Conservation (phyloP, 53 echinoderm and acorn worm species). For the Luidia sarsii region DNA sequence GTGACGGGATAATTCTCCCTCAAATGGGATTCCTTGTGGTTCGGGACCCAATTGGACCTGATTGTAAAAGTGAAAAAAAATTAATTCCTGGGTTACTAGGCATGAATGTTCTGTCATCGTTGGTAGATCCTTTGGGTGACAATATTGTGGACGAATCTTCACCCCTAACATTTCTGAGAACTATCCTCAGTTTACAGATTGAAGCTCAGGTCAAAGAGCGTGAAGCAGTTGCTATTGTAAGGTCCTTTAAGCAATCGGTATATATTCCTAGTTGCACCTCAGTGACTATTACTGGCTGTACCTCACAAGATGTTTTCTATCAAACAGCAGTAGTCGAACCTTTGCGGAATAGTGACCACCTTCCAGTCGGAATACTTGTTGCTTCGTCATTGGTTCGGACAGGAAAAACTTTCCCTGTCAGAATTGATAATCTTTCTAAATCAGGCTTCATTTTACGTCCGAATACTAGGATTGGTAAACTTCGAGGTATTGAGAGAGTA, state of each 20-base stretch:
- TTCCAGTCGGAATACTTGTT: no score
- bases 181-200: no score
- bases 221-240: no score
- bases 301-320: background rate
- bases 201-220: no score
- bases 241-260: no score
- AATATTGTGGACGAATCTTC: no score
- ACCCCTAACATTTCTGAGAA: no score
- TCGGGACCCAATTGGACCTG: background rate
- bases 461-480: background rate
- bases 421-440: slow-evolving; percentile 15
- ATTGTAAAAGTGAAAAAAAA: background rate
- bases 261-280: no score
- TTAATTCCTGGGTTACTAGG: background rate
- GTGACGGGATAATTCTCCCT: background rate
- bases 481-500: background rate
- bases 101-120: slow-evolving; percentile 2
- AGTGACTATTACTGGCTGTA: no score
- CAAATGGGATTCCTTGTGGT: background rate
- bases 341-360: background rate
- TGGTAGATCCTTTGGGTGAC: no score
- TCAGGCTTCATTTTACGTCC: background rate
- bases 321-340: background rate
- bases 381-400: no score
- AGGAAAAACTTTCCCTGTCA: background rate